Evolutionary conservation across 2,113 vertebrate genomes (phyloP), one percentile per base, ranked within the genome.

Genomic region (Artemisiospiza belli): DNA sequence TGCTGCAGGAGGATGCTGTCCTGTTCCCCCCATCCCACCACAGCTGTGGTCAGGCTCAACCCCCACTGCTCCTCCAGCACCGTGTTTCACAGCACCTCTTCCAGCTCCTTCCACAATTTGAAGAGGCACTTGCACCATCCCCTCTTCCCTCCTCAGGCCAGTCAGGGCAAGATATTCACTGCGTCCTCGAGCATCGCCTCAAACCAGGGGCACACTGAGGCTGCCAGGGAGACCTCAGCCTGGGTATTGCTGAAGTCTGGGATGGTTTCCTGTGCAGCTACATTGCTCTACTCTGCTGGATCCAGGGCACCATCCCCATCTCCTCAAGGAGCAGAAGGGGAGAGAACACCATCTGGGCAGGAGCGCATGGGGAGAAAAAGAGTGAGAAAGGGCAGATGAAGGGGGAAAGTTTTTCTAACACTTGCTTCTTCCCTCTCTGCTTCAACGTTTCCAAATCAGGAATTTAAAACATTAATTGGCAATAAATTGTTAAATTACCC

Each of bases 371-470:
- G 7, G 10, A 10, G 28, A 31, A 20, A 43, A 61, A n/a, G 28
- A 39, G 5, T 10, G 44, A 55, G 54, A 24, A 59, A 21, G 7
- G 11, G 14, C 33, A 55, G 19, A 35, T 5, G 2, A 12, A 46
- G 5, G 22, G 31, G 33, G 5, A 51, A 59, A 57, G 7, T 10
- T 23, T 7, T 15, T 61, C 27, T 15, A 57, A 21, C 1, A 1
- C 33, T 33, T 30, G 6, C 11, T 72, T 35, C 14, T 62, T 44
- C 12, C 31, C 27, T 67, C 37, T 44, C 31, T 39, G 28, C 23
- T 79, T 75, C 51, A 5, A 12, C 0, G 0, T 33, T 51, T 35
- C 35, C 0, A 0, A 57, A 31, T 10, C n/a, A 18, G 22, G 16
- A 64, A 54, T 39, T 39, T 25, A 59, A 39, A 28, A 25, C 9